Evolutionary conservation across 2,888 invertebrate genomes (phyloP), one percentile per base, ranked within the genome.

Genomic region (Melikaiella ostensackeni): DNA sequence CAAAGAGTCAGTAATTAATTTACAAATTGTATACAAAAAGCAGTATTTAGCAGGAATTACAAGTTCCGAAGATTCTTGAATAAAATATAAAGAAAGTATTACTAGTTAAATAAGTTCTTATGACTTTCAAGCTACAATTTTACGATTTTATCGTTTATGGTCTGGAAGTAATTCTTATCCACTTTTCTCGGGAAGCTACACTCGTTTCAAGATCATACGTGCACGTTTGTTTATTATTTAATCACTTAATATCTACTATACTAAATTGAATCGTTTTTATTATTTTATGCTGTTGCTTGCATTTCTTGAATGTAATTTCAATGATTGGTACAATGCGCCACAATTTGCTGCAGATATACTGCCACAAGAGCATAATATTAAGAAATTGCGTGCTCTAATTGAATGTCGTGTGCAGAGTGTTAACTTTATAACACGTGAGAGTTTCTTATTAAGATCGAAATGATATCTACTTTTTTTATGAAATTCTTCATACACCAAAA

Each of bases 191-290:
- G 19, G 38, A 21, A 64, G 38, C 24, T 64, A 16, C 64, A 21
- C 27, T 64, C 64, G 16, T 24, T 42, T 64, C 16, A 64, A 21
- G 64, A 64, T 64, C 27, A 16, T 42, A 64, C 24, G 24, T 16
- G 42, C 27, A 21, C 11, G 30, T 38, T 21, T 42, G 64, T 64
- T 64, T 64, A 64, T 42, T 64, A 64, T 64, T 64, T 64, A 64
- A 64, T 64, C 27, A 64, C 64, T 42, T 64, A 42, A 64, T 64
- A 64, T 42, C 64, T 19, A 64, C 38, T 24, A 3, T 30, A 38
- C 38, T 64, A 42, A 64, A 64, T 64, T 64, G 24, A 64, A 64
- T 64, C 42, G 42, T 24, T 27, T 64, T 64, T 46, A 64, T 42
- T 38, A 64, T 64, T 64, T 64, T 64, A 64, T 42, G 27, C 27